Conservation (phyloP, 1,140 invertebrate species). For the Drosophila chauvacae region DNA sequence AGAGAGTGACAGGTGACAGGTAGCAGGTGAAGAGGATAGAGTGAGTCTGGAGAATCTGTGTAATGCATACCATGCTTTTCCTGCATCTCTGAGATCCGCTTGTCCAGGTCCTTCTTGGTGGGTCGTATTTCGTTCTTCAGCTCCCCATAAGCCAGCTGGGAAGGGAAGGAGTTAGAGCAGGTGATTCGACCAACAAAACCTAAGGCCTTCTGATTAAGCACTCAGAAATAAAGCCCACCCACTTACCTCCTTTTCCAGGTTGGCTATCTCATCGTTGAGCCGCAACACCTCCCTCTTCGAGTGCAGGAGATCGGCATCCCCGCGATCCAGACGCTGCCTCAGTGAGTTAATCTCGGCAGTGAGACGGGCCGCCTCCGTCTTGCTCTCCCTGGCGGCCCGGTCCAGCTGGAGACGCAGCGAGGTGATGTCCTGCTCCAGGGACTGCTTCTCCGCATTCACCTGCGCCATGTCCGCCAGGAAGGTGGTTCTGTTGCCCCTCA, state of each 20-base stretch:
- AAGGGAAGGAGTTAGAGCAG: background rate
- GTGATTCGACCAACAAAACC: background rate
- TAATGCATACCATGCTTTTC: slow-evolving; percentile 90
- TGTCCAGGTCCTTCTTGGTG: slow-evolving; percentile 89
- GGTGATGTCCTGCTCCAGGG: slow-evolving; percentile 91
- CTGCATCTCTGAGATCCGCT: slow-evolving; percentile 91
- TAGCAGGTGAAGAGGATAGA: slow-evolving; percentile 3
- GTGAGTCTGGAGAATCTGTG: background rate
- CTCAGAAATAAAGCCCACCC: no score
- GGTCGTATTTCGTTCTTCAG: slow-evolving; percentile 86
- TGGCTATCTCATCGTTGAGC: slow-evolving; percentile 90
- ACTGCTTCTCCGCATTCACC: slow-evolving; percentile 89
- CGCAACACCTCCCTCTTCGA: slow-evolving; percentile 90
- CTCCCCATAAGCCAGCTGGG: slow-evolving; percentile 84
- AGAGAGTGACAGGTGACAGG: slow-evolving; percentile 5
- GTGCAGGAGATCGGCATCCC: slow-evolving; percentile 91
- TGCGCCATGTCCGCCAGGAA: slow-evolving; percentile 91
- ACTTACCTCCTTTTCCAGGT: slow-evolving; percentile 90
- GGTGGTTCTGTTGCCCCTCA: slow-evolving; percentile 90
- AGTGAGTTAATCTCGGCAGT: slow-evolving; percentile 91
- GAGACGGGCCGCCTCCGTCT: slow-evolving; percentile 90
- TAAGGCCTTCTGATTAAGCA: background rate
- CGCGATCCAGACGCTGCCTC: slow-evolving; percentile 90
- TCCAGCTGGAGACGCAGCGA: slow-evolving; percentile 87
- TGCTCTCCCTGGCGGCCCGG: slow-evolving; percentile 88